These are phyloP conservation scores for Macroramphosus scolopax DNA, from an alignment of 2,797 vertebrate species.

Conservation along the genomic window DNA sequence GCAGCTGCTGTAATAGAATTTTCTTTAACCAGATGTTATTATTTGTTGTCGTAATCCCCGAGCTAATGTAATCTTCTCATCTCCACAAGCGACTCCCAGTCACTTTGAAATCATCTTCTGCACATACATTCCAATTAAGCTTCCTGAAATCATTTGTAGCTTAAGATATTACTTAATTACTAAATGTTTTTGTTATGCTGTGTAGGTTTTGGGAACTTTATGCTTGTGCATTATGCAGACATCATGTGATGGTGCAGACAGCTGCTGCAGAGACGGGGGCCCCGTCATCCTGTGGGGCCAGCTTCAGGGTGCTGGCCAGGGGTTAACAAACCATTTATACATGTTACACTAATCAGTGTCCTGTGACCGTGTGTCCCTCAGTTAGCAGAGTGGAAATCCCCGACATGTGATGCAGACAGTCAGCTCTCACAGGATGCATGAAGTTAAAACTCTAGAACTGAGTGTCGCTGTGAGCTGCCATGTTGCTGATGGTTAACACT, in stretches of 20 bases:
- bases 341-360: constrained; percentile 68
- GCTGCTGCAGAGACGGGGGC: constrained; percentile 33
- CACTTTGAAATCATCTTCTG: constrained; percentile 56
- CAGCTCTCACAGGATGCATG: constrained; percentile 42
- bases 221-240: constrained; percentile 11
- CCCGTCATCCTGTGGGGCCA: constrained; percentile 23
- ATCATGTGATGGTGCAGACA: constrained; percentile 44
- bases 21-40: constrained; percentile 77
- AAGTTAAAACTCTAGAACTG: constrained; percentile 32
- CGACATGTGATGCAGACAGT: constrained; percentile 46
- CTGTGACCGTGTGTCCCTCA: constrained; percentile 69
- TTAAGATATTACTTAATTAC: too few relatives aligned
- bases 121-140: constrained; percentile 38
- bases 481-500: constrained; percentile 21
- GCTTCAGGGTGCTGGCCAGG: constrained; percentile 28
- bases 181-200: too few relatives aligned
- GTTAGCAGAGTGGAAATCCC: constrained; percentile 72
- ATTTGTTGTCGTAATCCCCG: constrained; percentile 72
- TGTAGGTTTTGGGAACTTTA: too few relatives aligned
- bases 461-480: constrained; percentile 24
- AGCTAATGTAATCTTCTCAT: constrained; percentile 74
- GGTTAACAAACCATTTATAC: constrained; percentile 55
- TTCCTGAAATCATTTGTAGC: constrained; percentile 37
- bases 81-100: constrained; percentile 49
- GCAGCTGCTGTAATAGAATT: constrained; percentile 76